A percentile compares a stretch with the other conserved stretches of the same genome.
Evolutionary conservation across 53 echinoderm and acorn worm genomes (phyloP).

Genomic region (Echinometra lucunter): DNA sequence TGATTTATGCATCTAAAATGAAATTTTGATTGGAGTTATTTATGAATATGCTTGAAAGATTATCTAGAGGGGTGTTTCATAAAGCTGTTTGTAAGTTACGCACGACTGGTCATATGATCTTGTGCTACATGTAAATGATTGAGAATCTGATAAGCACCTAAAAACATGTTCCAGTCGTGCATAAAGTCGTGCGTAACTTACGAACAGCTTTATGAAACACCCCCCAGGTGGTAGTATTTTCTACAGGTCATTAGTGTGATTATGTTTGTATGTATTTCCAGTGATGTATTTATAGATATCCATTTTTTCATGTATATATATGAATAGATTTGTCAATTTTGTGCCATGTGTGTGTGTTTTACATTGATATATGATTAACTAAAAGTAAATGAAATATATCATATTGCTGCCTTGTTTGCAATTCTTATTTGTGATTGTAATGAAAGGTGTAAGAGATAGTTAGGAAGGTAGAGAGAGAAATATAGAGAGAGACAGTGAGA

Average conservation of each 20-base stretch:
- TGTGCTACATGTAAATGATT: too few relatives aligned
- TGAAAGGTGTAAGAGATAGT: not conserved
- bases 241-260: not conserved
- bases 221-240: too few relatives aligned
- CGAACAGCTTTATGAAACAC: too few relatives aligned
- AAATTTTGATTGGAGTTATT: not conserved
- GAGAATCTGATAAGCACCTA: too few relatives aligned
- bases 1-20: not conserved
- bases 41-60: not conserved
- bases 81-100: too few relatives aligned
- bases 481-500: not conserved
- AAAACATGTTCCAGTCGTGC: too few relatives aligned
- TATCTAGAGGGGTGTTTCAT: too few relatives aligned
- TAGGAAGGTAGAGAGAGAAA: not conserved
- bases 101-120: too few relatives aligned
- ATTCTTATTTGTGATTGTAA: not conserved
- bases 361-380: not conserved
- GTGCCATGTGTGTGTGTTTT: not conserved
- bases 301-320: not conserved
- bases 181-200: too few relatives aligned
- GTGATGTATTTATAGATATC: not conserved
- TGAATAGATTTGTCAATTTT: not conserved
- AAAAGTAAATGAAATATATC: not conserved
- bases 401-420: not conserved
- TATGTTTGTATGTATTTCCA: not conserved